Evolutionary conservation across 2,797 vertebrate genomes (phyloP), one percentile per base, ranked within the genome.

Genomic region (Orestias chungarensis): DNA sequence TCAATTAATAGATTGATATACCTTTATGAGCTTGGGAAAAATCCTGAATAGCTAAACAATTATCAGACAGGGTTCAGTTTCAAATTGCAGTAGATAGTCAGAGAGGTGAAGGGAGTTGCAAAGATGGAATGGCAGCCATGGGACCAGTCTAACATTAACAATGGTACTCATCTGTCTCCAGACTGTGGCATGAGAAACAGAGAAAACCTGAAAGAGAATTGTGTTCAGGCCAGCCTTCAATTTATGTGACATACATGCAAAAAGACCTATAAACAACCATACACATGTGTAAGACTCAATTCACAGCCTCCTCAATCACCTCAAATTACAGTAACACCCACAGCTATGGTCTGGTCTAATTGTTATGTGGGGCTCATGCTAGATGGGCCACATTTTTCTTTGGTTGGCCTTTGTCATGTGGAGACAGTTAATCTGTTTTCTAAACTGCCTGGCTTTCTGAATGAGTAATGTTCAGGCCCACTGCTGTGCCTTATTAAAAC

Each of bases 151-250:
- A 83, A 78, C 86, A 81, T 87, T 89, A 84, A 79, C 82, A 85
- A 76, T 64, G 64, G 77, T 78, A 76, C 79, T 88, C 87, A 90
- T 93, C 88, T 79, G 88, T 92, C 89, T 88, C 79, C 8, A n/a
- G 82, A 76, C 68, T 65, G 74, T 75, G 72, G 89, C 87, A 91
- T 89, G 84, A 79, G 82, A 93, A 92, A 75, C 81, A 89, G 82
- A 82, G 64, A 52, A 33, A 71, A 62, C 72, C 66, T 73, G 83
- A 88, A 69, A 52, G 74, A 79, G 84, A 82, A 70, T 79, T 76
- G 67, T 66, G 38, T 79, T 82, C 73, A 68, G 75, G 61, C 76
- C 71, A 73, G 65, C 62, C 68, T 75, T 81, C 61, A 81, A 72
- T 81, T 71, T 68, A 67, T 82, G 67, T 62, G 71, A 70, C 49